Percentiles rank a stretch among this genome's conserved stretches.
Evolutionary conservation across 2,113 vertebrate species (phyloP).

Genomic region (Benitochromis conjunctus): DNA sequence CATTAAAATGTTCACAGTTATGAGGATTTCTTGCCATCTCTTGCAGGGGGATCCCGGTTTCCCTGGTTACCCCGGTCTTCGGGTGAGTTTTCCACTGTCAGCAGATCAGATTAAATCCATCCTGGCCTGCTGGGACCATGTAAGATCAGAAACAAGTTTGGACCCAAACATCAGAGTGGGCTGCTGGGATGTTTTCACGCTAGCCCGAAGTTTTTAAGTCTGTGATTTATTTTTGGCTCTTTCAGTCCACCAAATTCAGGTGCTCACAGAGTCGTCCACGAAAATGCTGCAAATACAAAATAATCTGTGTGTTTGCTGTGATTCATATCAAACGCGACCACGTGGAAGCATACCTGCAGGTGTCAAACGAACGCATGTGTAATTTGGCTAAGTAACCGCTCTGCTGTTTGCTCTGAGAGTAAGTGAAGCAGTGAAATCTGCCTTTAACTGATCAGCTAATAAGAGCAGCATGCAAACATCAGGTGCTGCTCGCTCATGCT

Average conservation of each 20-base stretch:
- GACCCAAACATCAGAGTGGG: fast-evolving
- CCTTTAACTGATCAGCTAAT: not conserved
- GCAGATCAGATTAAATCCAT: not conserved
- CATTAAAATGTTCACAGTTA: not conserved
- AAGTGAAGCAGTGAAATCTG: not conserved
- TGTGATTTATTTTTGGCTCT: too few relatives aligned
- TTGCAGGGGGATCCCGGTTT: conserved; percentile 80
- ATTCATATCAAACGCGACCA: not conserved
- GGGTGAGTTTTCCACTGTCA: conserved; percentile 64
- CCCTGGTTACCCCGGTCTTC: conserved; percentile 77
- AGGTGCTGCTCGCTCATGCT: not conserved
- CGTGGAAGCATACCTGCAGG: not conserved
- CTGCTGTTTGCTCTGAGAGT: not conserved
- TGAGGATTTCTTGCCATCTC: not conserved
- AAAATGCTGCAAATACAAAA: not conserved
- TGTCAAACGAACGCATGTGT: not conserved
- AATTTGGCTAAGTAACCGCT: not conserved
- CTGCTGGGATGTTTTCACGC: fast-evolving
- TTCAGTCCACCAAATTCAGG: not conserved
- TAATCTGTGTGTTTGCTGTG: not conserved
- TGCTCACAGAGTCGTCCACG: not conserved
- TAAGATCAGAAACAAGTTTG: not conserved
- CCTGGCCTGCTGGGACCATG: not conserved
- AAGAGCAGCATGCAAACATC: not conserved
- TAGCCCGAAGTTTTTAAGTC: too few relatives aligned